phyloP scores from a whole-genome alignment of 2,113 vertebrate genomes.

The Corapipo altera region DNA sequence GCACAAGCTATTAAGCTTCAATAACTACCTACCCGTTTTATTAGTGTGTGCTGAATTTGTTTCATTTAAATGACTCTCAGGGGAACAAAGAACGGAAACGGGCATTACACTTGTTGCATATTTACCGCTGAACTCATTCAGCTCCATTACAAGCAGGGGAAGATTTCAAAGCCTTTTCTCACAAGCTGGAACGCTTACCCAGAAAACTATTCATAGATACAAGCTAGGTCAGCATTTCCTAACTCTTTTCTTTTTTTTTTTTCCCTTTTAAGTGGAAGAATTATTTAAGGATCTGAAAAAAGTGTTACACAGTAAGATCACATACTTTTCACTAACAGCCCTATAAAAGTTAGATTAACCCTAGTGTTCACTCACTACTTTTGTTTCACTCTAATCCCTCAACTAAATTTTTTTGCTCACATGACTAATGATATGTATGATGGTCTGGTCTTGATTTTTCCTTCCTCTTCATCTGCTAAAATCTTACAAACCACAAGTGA shows the following conservation, averaged over 20 bases:
- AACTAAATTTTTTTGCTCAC: not conserved
- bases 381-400: not conserved
- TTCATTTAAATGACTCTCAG: not conserved
- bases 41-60: slow-evolving; percentile 29
- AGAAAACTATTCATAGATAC: not conserved
- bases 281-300: not conserved
- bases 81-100: slow-evolving; percentile 33
- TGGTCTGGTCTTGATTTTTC: not conserved
- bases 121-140: slow-evolving; percentile 20
- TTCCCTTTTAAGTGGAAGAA: not conserved
- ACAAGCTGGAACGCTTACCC: not conserved
- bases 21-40: slow-evolving; percentile 42
- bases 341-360: not conserved
- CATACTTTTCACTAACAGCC: not conserved
- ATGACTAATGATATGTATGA: not conserved
- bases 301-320: not conserved
- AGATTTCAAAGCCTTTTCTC: slow-evolving; percentile 40
- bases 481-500: not conserved
- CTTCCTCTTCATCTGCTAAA: not conserved
- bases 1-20: slow-evolving; percentile 33
- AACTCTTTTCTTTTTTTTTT: not conserved
- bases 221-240: not conserved
- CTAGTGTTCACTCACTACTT: not conserved
- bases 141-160: not conserved
- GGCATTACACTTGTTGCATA: slow-evolving; percentile 51